These are phyloP conservation scores for Alauda arvensis DNA, from an alignment of 2,797 vertebrate genomes.

Conservation along the genomic window DNA sequence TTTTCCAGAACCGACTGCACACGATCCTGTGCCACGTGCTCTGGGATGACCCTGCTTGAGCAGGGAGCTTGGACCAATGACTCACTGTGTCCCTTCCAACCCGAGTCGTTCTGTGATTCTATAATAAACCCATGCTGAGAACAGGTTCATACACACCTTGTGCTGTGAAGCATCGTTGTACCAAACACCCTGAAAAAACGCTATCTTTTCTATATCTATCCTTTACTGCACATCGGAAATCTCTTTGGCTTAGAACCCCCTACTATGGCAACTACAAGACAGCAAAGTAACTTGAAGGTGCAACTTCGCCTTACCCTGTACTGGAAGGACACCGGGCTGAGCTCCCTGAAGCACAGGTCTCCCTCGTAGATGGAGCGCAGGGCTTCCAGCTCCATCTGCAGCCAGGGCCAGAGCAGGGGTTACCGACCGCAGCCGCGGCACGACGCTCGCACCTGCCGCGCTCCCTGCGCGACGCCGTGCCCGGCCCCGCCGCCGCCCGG, in stretches of 20 bases:
- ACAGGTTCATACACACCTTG: not conserved
- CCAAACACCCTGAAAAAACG: not conserved
- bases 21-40: too few relatives aligned
- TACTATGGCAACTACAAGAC: fast-evolving
- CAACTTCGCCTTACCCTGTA: slow-evolving; percentile 81
- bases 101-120: not conserved
- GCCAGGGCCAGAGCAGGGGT: not conserved
- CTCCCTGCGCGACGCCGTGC: too few relatives aligned
- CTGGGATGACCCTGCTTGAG: not conserved
- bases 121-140: fast-evolving
- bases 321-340: slow-evolving; percentile 89
- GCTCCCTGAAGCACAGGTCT: slow-evolving; percentile 90
- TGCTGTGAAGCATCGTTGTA: not conserved
- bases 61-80: too few relatives aligned
- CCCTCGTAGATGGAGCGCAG: slow-evolving; percentile 96
- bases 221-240: fast-evolving
- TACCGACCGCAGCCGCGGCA: not conserved
- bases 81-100: not conserved
- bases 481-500: not conserved
- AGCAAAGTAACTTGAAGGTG: not conserved
- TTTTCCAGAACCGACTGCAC: not conserved
- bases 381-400: slow-evolving; percentile 95
- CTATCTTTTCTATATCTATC: not conserved
- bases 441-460: not conserved
- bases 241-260: fast-evolving